phyloP scores from a whole-genome alignment of 2,113 vertebrate species.

The Psilopogon haemacephalus region DNA sequence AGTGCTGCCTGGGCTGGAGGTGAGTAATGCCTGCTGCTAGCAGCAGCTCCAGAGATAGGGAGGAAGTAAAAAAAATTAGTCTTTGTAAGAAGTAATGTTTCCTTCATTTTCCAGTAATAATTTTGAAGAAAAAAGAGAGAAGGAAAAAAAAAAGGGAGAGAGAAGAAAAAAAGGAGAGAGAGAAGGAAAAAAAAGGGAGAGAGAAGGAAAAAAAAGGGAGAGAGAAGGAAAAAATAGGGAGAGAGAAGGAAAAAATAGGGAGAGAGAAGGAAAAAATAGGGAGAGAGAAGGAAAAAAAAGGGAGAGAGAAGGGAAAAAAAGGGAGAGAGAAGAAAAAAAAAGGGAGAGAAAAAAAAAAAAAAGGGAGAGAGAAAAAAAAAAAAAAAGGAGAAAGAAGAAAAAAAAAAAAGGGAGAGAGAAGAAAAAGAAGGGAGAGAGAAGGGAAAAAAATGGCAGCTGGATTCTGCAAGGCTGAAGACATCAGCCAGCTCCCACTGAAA shows the following conservation, averaged over 20 bases:
- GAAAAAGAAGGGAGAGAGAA: too few species aligned
- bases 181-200: background rate
- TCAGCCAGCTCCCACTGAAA: background rate
- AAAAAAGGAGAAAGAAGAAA: background rate
- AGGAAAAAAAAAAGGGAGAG: too few species aligned
- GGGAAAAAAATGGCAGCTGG: background rate
- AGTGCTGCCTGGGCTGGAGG: background rate
- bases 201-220: too few species aligned
- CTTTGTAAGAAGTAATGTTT: background rate
- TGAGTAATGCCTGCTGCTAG: background rate
- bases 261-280: background rate
- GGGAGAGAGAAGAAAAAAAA: too few species aligned
- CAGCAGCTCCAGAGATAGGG: background rate
- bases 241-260: too few species aligned
- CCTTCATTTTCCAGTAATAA: background rate
- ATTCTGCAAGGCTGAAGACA: background rate
- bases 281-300: too few species aligned
- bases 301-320: too few species aligned
- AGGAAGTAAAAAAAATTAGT: background rate
- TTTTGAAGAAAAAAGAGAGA: background rate
- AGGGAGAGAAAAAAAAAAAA: background rate
- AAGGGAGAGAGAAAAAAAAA: too few species aligned
- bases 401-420: background rate
- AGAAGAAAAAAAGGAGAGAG: too few species aligned
- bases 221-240: too few species aligned